Percentiles rank a stretch among this genome's conserved stretches.
Conservation (phyloP, 2,113 vertebrate genomes). For the Synodontis membranacea region DNA sequence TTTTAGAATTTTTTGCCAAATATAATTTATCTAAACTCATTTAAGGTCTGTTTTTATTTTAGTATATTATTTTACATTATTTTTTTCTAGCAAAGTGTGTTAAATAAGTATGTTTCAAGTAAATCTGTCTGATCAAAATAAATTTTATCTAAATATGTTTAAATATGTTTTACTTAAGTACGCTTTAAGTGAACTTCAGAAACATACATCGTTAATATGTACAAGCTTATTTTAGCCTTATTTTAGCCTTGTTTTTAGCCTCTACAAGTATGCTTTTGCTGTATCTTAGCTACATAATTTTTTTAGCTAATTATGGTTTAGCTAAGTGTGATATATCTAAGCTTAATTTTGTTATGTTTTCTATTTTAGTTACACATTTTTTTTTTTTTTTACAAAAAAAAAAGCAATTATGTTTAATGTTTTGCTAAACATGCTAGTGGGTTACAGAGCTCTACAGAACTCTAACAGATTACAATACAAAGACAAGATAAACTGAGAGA, state of each 20-base stretch:
- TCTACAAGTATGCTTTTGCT: not conserved
- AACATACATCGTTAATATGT: not conserved
- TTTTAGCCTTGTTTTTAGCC: too few relatives aligned
- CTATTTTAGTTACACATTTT: not conserved
- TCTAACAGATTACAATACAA: slow-evolving; percentile 4
- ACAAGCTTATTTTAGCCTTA: not conserved
- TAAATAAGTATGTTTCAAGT: not conserved
- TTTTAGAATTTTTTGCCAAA: not conserved
- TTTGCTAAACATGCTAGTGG: not conserved
- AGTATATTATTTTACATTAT: too few relatives aligned
- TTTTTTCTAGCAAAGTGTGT: not conserved
- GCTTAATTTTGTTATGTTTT: not conserved
- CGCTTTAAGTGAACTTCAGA: not conserved
- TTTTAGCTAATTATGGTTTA: not conserved
- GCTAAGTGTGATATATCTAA: not conserved
- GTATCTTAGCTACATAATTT: not conserved
- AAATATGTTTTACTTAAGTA: not conserved
- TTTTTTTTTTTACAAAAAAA: not conserved
- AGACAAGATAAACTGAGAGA: not conserved
- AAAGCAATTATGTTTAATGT: not conserved
- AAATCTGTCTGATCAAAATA: not conserved
- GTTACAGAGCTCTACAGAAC: not conserved
- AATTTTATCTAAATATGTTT: not conserved
- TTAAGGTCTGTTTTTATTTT: not conserved
- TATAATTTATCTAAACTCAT: not conserved